Evolutionary conservation across 1,140 invertebrate species (phyloP), one percentile per base, ranked within the genome.

Genomic region (Bombus cullumanus): DNA sequence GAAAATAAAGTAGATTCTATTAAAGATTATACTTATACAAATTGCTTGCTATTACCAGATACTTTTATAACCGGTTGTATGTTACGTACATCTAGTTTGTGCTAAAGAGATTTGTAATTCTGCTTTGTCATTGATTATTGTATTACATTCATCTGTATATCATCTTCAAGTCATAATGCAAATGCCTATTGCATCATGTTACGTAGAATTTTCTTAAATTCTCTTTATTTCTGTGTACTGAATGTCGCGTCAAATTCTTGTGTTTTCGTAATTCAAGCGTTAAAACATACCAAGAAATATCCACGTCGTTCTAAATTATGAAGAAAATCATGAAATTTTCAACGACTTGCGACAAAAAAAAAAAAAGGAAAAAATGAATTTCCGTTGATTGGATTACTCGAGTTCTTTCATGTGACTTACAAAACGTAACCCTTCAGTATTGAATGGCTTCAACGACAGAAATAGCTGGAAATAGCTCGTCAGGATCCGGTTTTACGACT

Each of bases 361-460:
- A 1, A 22, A 18, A 37, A n/a, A n/a, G n/a, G 10, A 37, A 22
- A 31, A 10, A 8, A 2, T n/a, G 13, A 37, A n/a, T n/a, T 41
- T 41, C 6, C 13, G 2, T 41, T 2, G 12, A 68, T 43, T 28
- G 12, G 12, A 28, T 72, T 72, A 39, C 31, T 15, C 69, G 39
- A 47, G 31, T 34, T 13, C 22, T 34, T 73, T 59, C 69, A 25
- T 41, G 28, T 10, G 31, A 22, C 25, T n/a, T 62, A n/a, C 59
- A 62, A 62, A 62, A n/a, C 53, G 37, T 18, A 31, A n/a, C 15
- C 8, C 31, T 41, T 37, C 13, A 39, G 28, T 28, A 9, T 31
- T 28, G 69, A 41, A 81, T 62, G 53, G 37, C 80, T 73, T 62
- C 53, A 34, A 28, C 69, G 69, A 64, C 57, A 41, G 39, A 73